Base-by-base conservation (phyloP, 1,140 invertebrate species). In the Chrysoperla carnea region DNA sequence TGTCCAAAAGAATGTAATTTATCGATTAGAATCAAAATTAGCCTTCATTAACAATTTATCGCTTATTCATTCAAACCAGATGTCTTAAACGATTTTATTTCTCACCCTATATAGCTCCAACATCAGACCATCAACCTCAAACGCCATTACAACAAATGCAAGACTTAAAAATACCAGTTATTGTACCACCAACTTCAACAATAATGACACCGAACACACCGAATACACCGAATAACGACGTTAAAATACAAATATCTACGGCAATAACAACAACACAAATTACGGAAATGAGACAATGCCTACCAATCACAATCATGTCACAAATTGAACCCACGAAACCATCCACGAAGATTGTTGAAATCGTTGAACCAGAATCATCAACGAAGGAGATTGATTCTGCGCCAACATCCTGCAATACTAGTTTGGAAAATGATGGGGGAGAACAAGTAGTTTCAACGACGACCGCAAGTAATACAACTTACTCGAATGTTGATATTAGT, bases 401-500 rank as follows among this genome's bases (percentile, higher is more conserved):
- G 6, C n/a, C 31, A 9, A 6, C 31, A 4, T 6, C 31, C 4
- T 8, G 37, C 50, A 6, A 50, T 49, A 48, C 38, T 50, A 37
- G n/a, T n/a, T n/a, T 38, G 6, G 41, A 42, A 29, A 41, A 13
- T 37, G 41, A 38, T 37, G 37, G 40, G 12, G 47, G 37, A 15
- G 37, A 44, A 39, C 46, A 50, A 15, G 47, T 41, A 46, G 15
- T 42, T 45, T 35, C 46, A 36, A 27, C 8, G 23, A 8, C 39
- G 39, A 36, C 17, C 6, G 12, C 38, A 42, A 35, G 8, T 28
- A 23, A 23, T 23, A 23, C 17, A 23, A 23, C 17, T 23, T 23
- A 23, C 5, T 23, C 17, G 2, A 23, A 58, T 49, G 55, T 58
- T 1, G 83, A 86, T 56, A 59, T 84, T 1, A 84, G 81, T 50